phyloP scores from a whole-genome alignment of 2,113 vertebrate genomes.

The Gorsachius goisagi region DNA sequence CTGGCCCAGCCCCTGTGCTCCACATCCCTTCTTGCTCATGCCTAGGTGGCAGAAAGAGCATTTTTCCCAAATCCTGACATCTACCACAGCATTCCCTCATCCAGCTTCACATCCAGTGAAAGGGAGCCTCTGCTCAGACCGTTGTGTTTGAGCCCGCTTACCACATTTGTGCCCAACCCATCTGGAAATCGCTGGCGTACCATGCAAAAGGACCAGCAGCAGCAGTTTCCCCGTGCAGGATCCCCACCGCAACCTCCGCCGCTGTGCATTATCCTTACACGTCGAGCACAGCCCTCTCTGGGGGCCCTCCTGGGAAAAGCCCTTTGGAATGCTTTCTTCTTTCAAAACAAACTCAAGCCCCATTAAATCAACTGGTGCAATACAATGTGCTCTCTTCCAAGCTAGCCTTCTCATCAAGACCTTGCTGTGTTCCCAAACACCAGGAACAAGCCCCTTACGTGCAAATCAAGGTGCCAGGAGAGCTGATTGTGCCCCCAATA shows the following conservation, averaged over 20 bases:
- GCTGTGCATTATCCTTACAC: background rate
- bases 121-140: background rate
- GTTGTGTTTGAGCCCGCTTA: background rate
- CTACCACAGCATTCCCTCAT: rapidly evolving
- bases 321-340: background rate
- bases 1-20: background rate
- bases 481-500: rapidly evolving
- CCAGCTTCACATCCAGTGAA: background rate
- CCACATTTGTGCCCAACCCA: rapidly evolving
- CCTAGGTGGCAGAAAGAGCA: background rate
- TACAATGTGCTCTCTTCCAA: background rate
- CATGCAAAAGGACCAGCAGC: background rate
- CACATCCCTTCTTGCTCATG: rapidly evolving
- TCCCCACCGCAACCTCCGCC: background rate
- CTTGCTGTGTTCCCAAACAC: background rate
- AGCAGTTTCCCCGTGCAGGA: background rate
- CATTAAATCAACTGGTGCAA: background rate
- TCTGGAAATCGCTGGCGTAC: background rate
- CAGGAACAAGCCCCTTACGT: background rate
- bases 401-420: background rate
- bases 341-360: background rate
- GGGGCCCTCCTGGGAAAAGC: background rate
- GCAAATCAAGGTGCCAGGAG: background rate
- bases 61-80: background rate
- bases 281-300: background rate